A percentile compares a stretch with the other conserved stretches of the same genome.
Conservation (phyloP, 2,888 invertebrate genomes). For the Coronaproctus castanopsis region DNA sequence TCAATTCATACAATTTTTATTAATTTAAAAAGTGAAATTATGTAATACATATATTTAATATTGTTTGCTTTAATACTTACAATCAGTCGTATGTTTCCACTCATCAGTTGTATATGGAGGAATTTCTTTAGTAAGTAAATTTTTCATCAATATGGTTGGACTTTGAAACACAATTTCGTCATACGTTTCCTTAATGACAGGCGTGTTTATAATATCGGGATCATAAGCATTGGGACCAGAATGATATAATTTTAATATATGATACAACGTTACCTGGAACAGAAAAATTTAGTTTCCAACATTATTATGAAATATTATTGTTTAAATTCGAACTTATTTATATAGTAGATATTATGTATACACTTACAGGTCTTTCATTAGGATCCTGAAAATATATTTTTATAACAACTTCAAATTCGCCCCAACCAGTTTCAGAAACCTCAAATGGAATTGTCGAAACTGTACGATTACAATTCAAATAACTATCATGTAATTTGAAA, state of each 20-base stretch:
- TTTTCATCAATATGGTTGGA: slow-evolving; percentile 59
- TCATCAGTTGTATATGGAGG: slow-evolving; percentile 9
- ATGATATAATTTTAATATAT: slow-evolving; percentile 84
- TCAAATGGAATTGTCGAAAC: slow-evolving; percentile 91
- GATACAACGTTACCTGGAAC: slow-evolving; percentile 76
- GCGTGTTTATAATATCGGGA: slow-evolving; percentile 8
- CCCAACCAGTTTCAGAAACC: slow-evolving; percentile 97
- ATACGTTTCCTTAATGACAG: slow-evolving; percentile 76
- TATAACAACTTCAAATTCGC: slow-evolving; percentile 95
- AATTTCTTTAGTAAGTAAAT: slow-evolving; percentile 1
- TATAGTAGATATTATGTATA: background rate
- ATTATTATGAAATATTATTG: background rate
- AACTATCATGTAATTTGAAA: slow-evolving; percentile 95
- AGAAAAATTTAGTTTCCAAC: slow-evolving; percentile 15
- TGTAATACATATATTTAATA: too few relatives aligned
- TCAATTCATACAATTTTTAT: too few relatives aligned
- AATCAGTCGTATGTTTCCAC: slow-evolving; percentile 12
- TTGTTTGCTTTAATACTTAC: too few relatives aligned
- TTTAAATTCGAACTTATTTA: background rate
- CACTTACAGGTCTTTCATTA: slow-evolving; percentile 75
- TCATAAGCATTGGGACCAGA: slow-evolving; percentile 33
- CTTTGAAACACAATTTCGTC: slow-evolving; percentile 91
- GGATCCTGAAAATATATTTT: slow-evolving; percentile 94
- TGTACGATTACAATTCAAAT: slow-evolving; percentile 79
- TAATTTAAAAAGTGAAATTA: too few relatives aligned